phyloP scores from a whole-genome alignment of 2,113 vertebrate species.

The Nibea coibor region DNA sequence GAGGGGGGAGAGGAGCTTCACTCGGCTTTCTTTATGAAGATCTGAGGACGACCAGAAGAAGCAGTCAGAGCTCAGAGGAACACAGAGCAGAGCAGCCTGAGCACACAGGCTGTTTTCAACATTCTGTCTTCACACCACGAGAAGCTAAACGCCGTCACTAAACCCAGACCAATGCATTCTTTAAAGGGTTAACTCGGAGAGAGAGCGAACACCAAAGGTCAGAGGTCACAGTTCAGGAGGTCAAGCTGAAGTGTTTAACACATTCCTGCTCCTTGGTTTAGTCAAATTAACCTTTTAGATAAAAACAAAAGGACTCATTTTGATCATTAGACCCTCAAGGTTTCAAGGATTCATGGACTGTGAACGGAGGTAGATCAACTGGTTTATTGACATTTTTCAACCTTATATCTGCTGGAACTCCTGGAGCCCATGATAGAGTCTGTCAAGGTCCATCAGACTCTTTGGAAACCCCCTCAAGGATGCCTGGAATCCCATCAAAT shows the following conservation, averaged over 20 bases:
- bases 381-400: neutral
- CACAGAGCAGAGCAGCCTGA: neutral
- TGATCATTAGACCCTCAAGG: neutral
- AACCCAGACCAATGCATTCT: neutral
- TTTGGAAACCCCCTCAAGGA: neutral
- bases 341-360: neutral
- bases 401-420: neutral
- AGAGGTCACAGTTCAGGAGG: slow-evolving; percentile 9
- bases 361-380: no score
- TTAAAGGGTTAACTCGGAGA: neutral
- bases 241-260: neutral
- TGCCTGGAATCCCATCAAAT: neutral
- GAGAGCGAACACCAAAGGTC: neutral
- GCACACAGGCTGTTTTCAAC: no score
- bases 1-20: slow-evolving; percentile 70
- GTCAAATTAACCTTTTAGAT: no score
- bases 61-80: no score
- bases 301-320: neutral
- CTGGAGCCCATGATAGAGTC: neutral
- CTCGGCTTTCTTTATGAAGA: slow-evolving; percentile 96
- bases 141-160: neutral
- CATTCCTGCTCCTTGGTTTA: neutral
- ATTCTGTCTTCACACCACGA: neutral
- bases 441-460: neutral
- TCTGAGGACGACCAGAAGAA: slow-evolving; percentile 77